Percentiles rank a stretch among this genome's conserved stretches.
These are phyloP conservation scores for Stratiomys singularior DNA, from an alignment of 2,888 invertebrate species.

Conservation along the genomic window DNA sequence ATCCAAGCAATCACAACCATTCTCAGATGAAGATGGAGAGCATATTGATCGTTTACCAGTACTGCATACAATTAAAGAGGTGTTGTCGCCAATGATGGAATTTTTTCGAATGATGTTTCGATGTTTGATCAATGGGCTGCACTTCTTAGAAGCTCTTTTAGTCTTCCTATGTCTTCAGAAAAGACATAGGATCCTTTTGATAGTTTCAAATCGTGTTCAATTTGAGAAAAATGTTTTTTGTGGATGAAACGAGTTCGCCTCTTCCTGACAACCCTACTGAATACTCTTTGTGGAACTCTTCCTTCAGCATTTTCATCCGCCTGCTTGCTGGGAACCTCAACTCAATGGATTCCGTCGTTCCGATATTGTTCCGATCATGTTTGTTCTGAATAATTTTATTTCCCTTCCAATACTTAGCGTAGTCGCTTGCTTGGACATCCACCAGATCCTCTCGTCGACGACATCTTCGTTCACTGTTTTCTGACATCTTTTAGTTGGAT, in stretches of 20 bases:
- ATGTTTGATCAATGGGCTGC: no score
- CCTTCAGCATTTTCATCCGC: not conserved
- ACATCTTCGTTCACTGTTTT: constrained; percentile 7
- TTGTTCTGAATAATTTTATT: constrained; percentile 38
- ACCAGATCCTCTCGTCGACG: not conserved
- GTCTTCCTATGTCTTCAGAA: no score
- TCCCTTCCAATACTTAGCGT: not conserved
- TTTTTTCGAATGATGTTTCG: no score
- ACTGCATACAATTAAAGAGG: not conserved
- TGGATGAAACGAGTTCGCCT: no score
- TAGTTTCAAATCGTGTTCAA: no score
- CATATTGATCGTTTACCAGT: not conserved
- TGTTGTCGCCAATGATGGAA: not conserved
- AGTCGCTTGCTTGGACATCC: not conserved
- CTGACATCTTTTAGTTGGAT: not conserved
- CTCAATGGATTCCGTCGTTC: constrained; percentile 48
- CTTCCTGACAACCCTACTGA: no score
- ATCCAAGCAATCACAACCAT: constrained; percentile 16
- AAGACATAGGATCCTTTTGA: no score
- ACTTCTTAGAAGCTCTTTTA: no score
- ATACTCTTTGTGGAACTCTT: no score
- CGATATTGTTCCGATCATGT: constrained; percentile 48
- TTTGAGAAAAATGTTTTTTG: no score
- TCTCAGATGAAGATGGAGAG: constrained; percentile 16
- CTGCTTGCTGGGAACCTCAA: constrained; percentile 39